These are phyloP conservation scores for Lethrus apterus DNA, from an alignment of 1,140 invertebrate species.

Conservation along the genomic window DNA sequence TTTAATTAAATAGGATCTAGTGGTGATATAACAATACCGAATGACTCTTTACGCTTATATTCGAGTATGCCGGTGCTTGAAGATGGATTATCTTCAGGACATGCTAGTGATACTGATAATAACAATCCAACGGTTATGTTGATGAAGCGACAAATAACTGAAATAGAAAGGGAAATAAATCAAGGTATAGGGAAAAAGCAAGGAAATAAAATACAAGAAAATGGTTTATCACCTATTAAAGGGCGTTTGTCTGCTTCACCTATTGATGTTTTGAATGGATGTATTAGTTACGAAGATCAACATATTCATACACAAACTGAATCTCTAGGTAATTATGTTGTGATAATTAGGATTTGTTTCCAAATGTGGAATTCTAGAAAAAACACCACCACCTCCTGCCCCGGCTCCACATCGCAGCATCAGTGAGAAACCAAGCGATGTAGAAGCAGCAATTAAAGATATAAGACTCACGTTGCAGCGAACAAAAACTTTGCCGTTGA, in stretches of 20 bases:
- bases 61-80: slow-evolving; percentile 89
- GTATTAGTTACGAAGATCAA: slow-evolving; percentile 43
- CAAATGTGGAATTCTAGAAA: slow-evolving; percentile 28
- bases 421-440: slow-evolving; percentile 43
- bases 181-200: slow-evolving; percentile 45
- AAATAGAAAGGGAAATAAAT: slow-evolving; percentile 66
- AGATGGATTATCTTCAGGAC: slow-evolving; percentile 85
- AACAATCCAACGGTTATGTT: slow-evolving; percentile 65
- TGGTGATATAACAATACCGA: slow-evolving; percentile 48
- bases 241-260: slow-evolving; percentile 33
- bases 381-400: slow-evolving; percentile 59
- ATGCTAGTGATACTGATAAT: slow-evolving; percentile 87
- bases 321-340: slow-evolving; percentile 27
- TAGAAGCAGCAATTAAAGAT: slow-evolving; percentile 74
- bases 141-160: slow-evolving; percentile 67
- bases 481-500: slow-evolving; percentile 59
- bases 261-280: slow-evolving; percentile 45
- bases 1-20: slow-evolving; percentile 43
- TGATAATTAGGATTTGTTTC: slow-evolving; percentile 16
- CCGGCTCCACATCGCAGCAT: slow-evolving; percentile 51
- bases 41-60: slow-evolving; percentile 51
- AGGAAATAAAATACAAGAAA: slow-evolving; percentile 27
- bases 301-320: slow-evolving; percentile 30
- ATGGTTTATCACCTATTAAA: slow-evolving; percentile 31
- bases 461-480: slow-evolving; percentile 70